Percentiles rank a stretch among this genome's conserved stretches.
Evolutionary conservation across 1,140 invertebrate species (phyloP).

Genomic region (Harlomillsia oculata): DNA sequence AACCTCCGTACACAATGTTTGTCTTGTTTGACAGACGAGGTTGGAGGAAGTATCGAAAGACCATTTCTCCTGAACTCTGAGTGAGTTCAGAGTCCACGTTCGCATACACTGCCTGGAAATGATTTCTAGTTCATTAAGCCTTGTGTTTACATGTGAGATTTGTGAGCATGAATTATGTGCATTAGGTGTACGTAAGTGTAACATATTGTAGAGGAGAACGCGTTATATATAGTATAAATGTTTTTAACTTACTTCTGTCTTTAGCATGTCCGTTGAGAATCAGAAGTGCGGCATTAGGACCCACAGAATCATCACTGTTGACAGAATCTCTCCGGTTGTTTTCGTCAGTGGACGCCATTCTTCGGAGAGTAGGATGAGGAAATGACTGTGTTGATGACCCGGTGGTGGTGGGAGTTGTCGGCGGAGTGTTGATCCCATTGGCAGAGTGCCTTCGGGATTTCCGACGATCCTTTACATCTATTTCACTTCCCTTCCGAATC

Average conservation of each 20-base stretch:
- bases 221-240: not conserved
- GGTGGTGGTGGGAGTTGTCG: constrained; percentile 18
- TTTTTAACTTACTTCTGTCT: constrained; percentile 27
- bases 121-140: too few relatives aligned
- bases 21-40: too few relatives aligned
- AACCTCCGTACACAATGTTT: too few relatives aligned
- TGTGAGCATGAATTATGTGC: too few relatives aligned
- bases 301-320: constrained; percentile 24
- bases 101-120: too few relatives aligned
- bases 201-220: too few relatives aligned
- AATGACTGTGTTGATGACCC: constrained; percentile 26
- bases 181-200: too few relatives aligned
- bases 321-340: constrained; percentile 22
- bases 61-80: too few relatives aligned
- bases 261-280: constrained; percentile 31
- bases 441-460: constrained; percentile 66
- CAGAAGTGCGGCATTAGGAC: constrained; percentile 24
- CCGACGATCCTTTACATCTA: constrained; percentile 48
- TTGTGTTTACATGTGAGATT: too few relatives aligned
- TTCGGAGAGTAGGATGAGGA: constrained; percentile 25
- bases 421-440: constrained; percentile 42
- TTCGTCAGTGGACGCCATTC: constrained; percentile 30
- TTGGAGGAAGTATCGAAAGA: too few relatives aligned
- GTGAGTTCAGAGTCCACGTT: too few relatives aligned
- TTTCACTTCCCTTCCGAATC: constrained; percentile 50